Conservation (phyloP, 2,797 vertebrate species). For the Anas acuta region DNA sequence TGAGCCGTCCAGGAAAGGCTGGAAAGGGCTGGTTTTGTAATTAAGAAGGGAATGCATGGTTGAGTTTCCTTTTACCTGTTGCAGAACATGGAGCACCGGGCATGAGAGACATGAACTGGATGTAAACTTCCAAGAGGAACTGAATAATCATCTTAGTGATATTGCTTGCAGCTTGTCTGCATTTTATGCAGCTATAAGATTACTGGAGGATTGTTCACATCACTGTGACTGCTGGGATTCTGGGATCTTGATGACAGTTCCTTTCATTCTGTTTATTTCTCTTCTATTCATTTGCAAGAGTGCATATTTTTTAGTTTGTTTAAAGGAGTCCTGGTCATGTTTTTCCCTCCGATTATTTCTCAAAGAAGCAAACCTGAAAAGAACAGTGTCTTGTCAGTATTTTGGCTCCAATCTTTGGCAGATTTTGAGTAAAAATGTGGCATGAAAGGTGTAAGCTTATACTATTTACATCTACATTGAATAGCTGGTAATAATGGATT, state of each 20-base stretch:
- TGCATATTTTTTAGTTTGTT: slow-evolving; percentile 52
- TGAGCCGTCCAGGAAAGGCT: slow-evolving; percentile 29
- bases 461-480: slow-evolving; percentile 39
- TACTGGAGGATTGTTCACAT: not conserved
- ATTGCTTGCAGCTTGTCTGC: not conserved
- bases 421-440: slow-evolving; percentile 59
- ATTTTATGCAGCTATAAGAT: not conserved
- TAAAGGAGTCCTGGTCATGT: slow-evolving; percentile 50
- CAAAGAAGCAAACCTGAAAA: slow-evolving; percentile 31
- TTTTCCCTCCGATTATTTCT: slow-evolving; percentile 54
- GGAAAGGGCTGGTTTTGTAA: slow-evolving; percentile 29
- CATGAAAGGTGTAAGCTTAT: slow-evolving; percentile 31
- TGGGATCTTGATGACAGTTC: slow-evolving; percentile 59
- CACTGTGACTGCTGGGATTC: slow-evolving; percentile 14
- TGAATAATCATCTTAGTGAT: not conserved
- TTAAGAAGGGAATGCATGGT: not conserved
- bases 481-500: not conserved
- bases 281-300: slow-evolving; percentile 50
- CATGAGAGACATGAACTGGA: not conserved
- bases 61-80: slow-evolving; percentile 12
- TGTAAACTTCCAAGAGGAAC: not conserved
- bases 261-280: slow-evolving; percentile 53
- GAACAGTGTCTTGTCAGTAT: slow-evolving; percentile 47
- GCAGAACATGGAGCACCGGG: not conserved
- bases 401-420: slow-evolving; percentile 67